Evolutionary conservation across 1,140 invertebrate genomes (phyloP).

Genomic region (Orius insidiosus): DNA sequence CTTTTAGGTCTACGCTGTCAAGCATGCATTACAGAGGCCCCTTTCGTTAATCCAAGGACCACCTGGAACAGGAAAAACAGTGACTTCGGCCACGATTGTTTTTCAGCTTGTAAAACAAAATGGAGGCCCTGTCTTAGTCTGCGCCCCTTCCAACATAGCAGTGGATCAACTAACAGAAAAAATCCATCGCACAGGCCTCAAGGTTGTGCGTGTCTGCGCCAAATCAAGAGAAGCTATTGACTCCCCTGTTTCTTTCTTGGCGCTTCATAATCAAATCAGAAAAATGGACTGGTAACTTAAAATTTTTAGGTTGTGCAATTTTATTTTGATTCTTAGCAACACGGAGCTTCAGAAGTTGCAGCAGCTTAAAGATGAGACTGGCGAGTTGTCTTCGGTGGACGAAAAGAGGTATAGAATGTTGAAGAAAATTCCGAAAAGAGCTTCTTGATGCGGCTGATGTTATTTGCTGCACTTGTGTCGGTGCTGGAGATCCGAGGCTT

Average conservation of each 20-base stretch:
- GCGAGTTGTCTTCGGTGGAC: slow-evolving; percentile 82
- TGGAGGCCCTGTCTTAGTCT: slow-evolving; percentile 88
- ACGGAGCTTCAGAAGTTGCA: slow-evolving; percentile 89
- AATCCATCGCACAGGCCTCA: slow-evolving; percentile 92
- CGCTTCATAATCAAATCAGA: slow-evolving; percentile 92
- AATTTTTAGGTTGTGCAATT: too few relatives aligned
- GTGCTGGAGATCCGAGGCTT: slow-evolving; percentile 87
- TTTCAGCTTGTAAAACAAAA: slow-evolving; percentile 94
- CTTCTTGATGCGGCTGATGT: slow-evolving; percentile 92
- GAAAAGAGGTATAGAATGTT: slow-evolving; percentile 86
- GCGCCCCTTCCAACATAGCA: slow-evolving; percentile 96
- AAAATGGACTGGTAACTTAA: slow-evolving; percentile 57
- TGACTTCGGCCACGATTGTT: slow-evolving; percentile 97
- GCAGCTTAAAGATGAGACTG: slow-evolving; percentile 92
- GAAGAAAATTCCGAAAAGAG: slow-evolving; percentile 84
- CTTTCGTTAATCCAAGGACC: slow-evolving; percentile 83
- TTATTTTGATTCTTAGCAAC: slow-evolving; percentile 38
- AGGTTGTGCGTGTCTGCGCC: slow-evolving; percentile 88
- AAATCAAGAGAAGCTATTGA: slow-evolving; percentile 97
- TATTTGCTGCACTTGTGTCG: slow-evolving; percentile 97
- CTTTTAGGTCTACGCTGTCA: slow-evolving; percentile 99
- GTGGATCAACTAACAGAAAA: slow-evolving; percentile 99
- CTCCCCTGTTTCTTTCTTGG: slow-evolving; percentile 88
- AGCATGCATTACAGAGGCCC: slow-evolving; percentile 92
- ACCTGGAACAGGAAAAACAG: slow-evolving; percentile 89